Evolutionary conservation across 2,113 vertebrate species (phyloP), one percentile per base, ranked within the genome.

Genomic region (Notechis scutatus): DNA sequence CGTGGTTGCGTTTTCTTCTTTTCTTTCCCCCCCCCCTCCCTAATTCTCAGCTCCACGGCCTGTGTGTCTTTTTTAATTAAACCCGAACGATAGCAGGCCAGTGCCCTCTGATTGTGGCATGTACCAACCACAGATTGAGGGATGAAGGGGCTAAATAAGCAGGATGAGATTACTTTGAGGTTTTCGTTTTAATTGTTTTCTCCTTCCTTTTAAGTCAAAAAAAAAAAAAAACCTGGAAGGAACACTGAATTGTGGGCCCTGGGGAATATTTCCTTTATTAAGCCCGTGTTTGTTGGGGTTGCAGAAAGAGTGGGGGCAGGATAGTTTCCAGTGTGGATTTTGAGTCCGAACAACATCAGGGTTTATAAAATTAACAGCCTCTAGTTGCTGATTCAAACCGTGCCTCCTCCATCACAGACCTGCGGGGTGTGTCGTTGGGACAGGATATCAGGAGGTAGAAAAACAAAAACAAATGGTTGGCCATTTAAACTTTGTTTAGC

Each of bases 41-140:
- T 98, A 98, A 99, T 99, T 99, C 98, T 98, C 98, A 97, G 97
- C 98, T 98, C 97, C 50, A 95, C 98, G 97, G 98, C 98, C 98
- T 98, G 98, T 98, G 98, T 96, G 98, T 99, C 99, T 97, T 98
- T 98, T 98, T 98, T 98, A 99, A 99, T 99, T 99, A 99, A 99
- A 98, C 98, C 97, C 98, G 98, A 98, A 97, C 97, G 98, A 98
- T 98, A 98, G 97, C 98, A 97, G 97, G 96, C 97, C 97, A 95
- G 95, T 95, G 96, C 95, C 96, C 74, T 96, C 97, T 97, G 98
- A 98, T 98, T 98, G 98, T 97, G 96, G 97, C 96, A 97, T 97
- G 97, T 97, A 96, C 97, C 97, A 97, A 97, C 97, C 97, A 95
- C 97, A 97, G 97, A 97, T 97, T 97, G 97, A 97, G 96, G 97